A percentile compares a stretch with the other conserved stretches of the same genome.
These are phyloP conservation scores for Mus minutoides DNA, from an alignment of 2,797 vertebrate genomes.

Conservation along the genomic window DNA sequence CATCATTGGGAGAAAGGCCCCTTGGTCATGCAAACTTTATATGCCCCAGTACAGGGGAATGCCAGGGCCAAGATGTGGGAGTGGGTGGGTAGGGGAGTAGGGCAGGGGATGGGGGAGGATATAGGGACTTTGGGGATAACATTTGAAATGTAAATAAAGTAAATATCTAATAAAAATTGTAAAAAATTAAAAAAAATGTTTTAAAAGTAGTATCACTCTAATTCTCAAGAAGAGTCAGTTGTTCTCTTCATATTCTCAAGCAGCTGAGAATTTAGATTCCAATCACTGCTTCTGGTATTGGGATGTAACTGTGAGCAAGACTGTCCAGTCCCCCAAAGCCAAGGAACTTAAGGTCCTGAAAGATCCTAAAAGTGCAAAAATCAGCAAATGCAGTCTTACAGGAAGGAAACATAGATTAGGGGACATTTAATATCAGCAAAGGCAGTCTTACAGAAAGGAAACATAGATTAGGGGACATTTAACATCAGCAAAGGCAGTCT, in stretches of 20 bases:
- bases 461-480: neutral
- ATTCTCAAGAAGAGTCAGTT: neutral
- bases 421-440: neutral
- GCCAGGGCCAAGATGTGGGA: too few species aligned
- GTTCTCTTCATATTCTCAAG: slow-evolving; percentile 14
- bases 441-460: slow-evolving; percentile 28
- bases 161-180: too few species aligned
- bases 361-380: slow-evolving; percentile 4
- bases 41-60: too few species aligned
- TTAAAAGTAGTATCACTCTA: neutral
- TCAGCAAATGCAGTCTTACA: neutral
- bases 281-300: neutral
- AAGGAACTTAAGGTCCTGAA: neutral
- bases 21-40: too few species aligned
- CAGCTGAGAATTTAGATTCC: neutral
- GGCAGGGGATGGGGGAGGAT: too few species aligned
- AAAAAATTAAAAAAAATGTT: neutral
- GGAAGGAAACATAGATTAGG: neutral
- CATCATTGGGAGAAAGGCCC: too few species aligned
- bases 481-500: neutral
- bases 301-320: neutral
- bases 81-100: too few species aligned
- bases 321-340: neutral
- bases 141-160: too few species aligned
- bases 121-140: too few species aligned